phyloP scores from a whole-genome alignment of 1,140 invertebrate genomes.

The Aphaenogaster floridana region DNA sequence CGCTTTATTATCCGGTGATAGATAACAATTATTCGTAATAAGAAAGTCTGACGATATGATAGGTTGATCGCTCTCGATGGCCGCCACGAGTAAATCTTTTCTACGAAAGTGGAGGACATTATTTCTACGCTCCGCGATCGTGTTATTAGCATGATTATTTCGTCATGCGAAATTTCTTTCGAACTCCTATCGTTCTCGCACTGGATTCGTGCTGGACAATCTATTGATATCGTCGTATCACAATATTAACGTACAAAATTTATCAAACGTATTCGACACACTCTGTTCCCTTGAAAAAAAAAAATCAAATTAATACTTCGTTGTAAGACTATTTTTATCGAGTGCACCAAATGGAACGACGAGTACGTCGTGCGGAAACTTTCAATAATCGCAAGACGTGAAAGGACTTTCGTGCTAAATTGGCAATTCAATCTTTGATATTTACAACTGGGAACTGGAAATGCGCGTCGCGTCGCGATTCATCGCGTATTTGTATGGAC shows the following conservation, averaged over 20 bases:
- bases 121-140: not conserved
- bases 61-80: constrained; percentile 79
- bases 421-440: constrained; percentile 38
- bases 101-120: constrained; percentile 31
- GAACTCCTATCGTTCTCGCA: not conserved
- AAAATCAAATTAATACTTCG: not conserved
- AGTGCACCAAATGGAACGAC: not conserved
- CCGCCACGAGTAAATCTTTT: constrained; percentile 78
- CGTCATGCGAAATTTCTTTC: not conserved
- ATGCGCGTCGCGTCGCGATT: constrained; percentile 16
- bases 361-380: not conserved
- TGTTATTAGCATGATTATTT: constrained; percentile 1
- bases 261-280: not conserved
- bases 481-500: constrained; percentile 35
- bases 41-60: constrained; percentile 86
- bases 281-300: not conserved
- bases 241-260: constrained; percentile 18
- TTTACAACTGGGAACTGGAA: constrained; percentile 46
- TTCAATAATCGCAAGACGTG: constrained; percentile 30
- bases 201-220: not conserved
- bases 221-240: constrained; percentile 1
- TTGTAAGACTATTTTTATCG: not conserved
- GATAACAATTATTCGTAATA: constrained; percentile 81
- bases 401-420: constrained; percentile 16
- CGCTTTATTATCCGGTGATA: constrained; percentile 74